phyloP scores from a whole-genome alignment of 2,797 vertebrate genomes.

The Coluber constrictor region DNA sequence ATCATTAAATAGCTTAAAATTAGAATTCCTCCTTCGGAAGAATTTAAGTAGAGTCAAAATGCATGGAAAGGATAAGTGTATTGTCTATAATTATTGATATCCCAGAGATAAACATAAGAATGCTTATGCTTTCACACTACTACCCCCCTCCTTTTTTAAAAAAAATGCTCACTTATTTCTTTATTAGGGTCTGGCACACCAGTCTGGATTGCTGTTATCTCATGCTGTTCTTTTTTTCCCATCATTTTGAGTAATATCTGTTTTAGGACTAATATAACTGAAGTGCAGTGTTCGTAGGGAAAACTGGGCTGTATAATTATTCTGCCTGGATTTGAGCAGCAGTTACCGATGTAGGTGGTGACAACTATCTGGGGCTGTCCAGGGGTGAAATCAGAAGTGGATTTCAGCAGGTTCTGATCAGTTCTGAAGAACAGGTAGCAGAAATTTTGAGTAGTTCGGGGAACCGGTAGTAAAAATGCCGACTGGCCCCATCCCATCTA shows the following conservation, averaged over 20 bases:
- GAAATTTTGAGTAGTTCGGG: too few relatives aligned
- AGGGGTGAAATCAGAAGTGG: neutral
- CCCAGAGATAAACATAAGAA: neutral
- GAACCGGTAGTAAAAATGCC: too few relatives aligned
- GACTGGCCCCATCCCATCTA: too few relatives aligned
- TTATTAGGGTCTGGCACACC: neutral
- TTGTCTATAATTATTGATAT: neutral
- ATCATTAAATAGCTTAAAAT: neutral
- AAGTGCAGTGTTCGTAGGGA: neutral
- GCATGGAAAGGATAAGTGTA: neutral
- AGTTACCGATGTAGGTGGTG: neutral
- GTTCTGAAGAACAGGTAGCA: too few relatives aligned
- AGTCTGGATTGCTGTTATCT: neutral
- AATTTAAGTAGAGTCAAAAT: neutral
- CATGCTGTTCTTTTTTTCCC: too few relatives aligned
- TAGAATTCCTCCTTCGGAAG: neutral
- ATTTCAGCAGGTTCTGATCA: too few relatives aligned
- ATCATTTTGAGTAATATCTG: neutral
- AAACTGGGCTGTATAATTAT: neutral
- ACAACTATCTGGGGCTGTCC: neutral
- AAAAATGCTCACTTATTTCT: neutral
- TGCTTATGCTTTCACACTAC: neutral
- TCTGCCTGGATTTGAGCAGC: neutral
- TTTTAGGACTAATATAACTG: neutral
- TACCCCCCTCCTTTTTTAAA: neutral